Base-by-base conservation (phyloP, 1,140 invertebrate species). In the Drosophila bocki region DNA sequence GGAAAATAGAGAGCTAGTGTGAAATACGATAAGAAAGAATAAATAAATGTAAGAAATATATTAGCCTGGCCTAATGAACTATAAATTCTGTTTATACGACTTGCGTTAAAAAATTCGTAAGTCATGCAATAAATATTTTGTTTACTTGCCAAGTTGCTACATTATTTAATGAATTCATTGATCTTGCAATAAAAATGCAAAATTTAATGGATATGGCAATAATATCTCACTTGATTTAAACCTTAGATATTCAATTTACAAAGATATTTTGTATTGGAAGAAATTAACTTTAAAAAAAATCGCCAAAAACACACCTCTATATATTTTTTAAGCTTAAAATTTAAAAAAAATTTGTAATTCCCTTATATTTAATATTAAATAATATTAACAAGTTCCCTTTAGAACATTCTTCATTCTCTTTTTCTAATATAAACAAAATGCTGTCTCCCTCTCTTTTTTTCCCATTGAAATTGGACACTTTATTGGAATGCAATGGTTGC, bases 1-100 rank as follows among this genome's bases (percentile, higher is more conserved):
- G 33, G 19, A 39, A 48, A 37, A 64, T 35, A 37, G 44, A 68
- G 61, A 68, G 33, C 42, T 63, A 22, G 59, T 65, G 63, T 64
- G 54, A 64, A 59, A 64, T 64, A 11, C 61, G 54, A 64, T 64
- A 29, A 59, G 53, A 58, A 41, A 22, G 19, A 62, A 56, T 29
- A 29, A 39, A 64, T 39, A 57, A 39, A 57, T 39, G 13, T 39
- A 56, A 39, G 19, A 26, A 11, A 41, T 7, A n/a, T 41, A n/a
- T 39, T 39, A 42, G 9, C 9, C 54, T 39, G 32, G 7, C 35
- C 56, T 3, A 26, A 44, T 29, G 11, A 57, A 41, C 54, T 26
- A 41, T 26, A 29, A 58, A 58, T 19, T 39, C 33, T 39, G 32
- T 13, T 35, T 22, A 22, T 22, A 39, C 19, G 35, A 19, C 7